Evolutionary conservation across 2,888 invertebrate species (phyloP).

Genomic region (Patella ulyssiponensis): DNA sequence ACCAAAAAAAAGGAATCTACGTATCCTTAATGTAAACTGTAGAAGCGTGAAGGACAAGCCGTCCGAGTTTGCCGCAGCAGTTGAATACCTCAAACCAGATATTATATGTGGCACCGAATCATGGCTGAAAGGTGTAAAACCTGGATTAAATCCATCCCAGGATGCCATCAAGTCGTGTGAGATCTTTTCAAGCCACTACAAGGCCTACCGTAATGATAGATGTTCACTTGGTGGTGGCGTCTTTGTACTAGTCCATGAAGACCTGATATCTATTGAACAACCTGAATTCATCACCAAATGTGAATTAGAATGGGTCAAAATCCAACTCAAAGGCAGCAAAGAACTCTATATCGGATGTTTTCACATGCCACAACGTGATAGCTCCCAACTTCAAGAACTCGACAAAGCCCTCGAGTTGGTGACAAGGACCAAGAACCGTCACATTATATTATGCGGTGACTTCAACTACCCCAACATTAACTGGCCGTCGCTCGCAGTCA

Average conservation of each 20-base stretch:
- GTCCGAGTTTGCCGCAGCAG: conserved; percentile 27
- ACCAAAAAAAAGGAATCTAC: conserved; percentile 29
- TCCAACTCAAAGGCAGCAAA: conserved; percentile 29
- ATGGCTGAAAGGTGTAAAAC: conserved; percentile 37
- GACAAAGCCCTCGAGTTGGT: conserved; percentile 19
- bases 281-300: conserved; percentile 32
- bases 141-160: conserved; percentile 26
- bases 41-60: conserved; percentile 27
- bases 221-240: conserved; percentile 32
- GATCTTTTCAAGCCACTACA: conserved; percentile 32
- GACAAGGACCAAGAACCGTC: conserved; percentile 6
- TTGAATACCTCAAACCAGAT: conserved; percentile 35
- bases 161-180: conserved; percentile 28
- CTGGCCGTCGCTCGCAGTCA: too few relatives aligned
- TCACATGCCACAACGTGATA: conserved; percentile 34
- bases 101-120: conserved; percentile 40
- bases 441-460: too few relatives aligned
- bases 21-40: conserved; percentile 35
- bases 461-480: too few relatives aligned
- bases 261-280: conserved; percentile 29
- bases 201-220: conserved; percentile 32
- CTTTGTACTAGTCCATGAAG: conserved; percentile 31
- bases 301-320: conserved; percentile 36
- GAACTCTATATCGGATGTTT: conserved; percentile 26
- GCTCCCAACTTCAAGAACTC: conserved; percentile 17